Percentiles rank a stretch among this genome's conserved stretches.
Conservation (phyloP, 2,888 invertebrate species). For the Osmoderma eremita region DNA sequence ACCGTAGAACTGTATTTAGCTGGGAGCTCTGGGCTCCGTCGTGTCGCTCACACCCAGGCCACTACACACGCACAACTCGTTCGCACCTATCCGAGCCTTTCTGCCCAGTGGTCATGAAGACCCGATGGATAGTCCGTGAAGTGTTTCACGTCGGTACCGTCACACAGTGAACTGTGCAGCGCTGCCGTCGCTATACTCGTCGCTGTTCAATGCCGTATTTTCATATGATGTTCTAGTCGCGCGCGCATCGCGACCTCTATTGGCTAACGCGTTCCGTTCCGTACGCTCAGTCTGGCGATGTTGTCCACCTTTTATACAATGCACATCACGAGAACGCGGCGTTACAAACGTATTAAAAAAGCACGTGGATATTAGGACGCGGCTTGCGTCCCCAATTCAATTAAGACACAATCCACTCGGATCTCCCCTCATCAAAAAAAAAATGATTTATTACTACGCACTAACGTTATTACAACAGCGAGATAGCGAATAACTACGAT, state of each 20-base stretch:
- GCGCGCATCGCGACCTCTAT: conserved; percentile 49
- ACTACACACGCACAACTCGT: conserved; percentile 60
- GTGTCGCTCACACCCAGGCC: conserved; percentile 59
- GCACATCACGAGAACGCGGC: conserved; percentile 26
- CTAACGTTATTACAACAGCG: too few relatives aligned
- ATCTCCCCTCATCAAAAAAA: too few relatives aligned
- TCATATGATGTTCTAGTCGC: conserved; percentile 46
- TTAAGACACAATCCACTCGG: neutral
- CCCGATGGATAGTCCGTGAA: conserved; percentile 51
- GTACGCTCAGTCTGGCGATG: too few relatives aligned
- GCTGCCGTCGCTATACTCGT: conserved; percentile 43
- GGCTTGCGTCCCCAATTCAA: conserved; percentile 19
- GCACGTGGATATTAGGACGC: conserved; percentile 37
- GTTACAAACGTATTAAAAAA: conserved; percentile 29
- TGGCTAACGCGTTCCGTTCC: conserved; percentile 23
- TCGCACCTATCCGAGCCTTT: conserved; percentile 61
- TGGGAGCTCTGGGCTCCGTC: conserved; percentile 59
- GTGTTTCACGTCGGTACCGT: conserved; percentile 53
- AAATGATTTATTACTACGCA: neutral
- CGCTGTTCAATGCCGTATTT: conserved; percentile 50
- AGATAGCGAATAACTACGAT: too few relatives aligned
- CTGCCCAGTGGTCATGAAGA: conserved; percentile 60
- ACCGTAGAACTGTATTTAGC: conserved; percentile 57
- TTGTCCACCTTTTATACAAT: too few relatives aligned
- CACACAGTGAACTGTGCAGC: conserved; percentile 37